These are phyloP conservation scores for Cephalotes varians DNA, from an alignment of 2,888 invertebrate species.

Conservation along the genomic window DNA sequence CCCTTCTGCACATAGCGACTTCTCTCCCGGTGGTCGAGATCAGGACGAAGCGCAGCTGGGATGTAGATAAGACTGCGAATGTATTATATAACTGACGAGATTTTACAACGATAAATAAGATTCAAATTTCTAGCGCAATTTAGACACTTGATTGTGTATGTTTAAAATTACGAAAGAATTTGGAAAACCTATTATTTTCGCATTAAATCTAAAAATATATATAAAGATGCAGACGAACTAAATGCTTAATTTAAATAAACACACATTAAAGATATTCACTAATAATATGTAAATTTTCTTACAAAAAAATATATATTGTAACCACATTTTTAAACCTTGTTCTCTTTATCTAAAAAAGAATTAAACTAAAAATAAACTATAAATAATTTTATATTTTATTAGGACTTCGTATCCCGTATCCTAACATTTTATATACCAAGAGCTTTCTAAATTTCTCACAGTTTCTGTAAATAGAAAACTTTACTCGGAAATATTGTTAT, in stretches of 20 bases:
- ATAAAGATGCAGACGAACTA: neutral
- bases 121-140: conserved; percentile 39
- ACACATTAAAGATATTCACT: neutral
- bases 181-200: neutral
- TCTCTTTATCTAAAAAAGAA: neutral
- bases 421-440: conserved; percentile 35
- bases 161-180: neutral
- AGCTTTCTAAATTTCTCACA: conserved; percentile 48
- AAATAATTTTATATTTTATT: conserved; percentile 28
- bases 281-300: neutral
- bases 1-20: conserved; percentile 57
- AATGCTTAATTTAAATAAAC: neutral
- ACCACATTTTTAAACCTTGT: neutral
- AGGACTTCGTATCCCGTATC: neutral
- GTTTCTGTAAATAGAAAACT: conserved; percentile 62
- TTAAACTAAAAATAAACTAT: neutral
- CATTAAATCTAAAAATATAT: neutral
- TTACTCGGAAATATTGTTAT: conserved; percentile 61
- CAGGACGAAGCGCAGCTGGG: conserved; percentile 40
- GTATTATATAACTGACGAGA: conserved; percentile 32
- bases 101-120: conserved; percentile 42
- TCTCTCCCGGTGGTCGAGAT: conserved; percentile 47
- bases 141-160: neutral
- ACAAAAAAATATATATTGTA: neutral
- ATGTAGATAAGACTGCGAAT: conserved; percentile 64